Base-by-base conservation (phyloP, 2,797 vertebrate genomes). In the Halcyon badia region DNA sequence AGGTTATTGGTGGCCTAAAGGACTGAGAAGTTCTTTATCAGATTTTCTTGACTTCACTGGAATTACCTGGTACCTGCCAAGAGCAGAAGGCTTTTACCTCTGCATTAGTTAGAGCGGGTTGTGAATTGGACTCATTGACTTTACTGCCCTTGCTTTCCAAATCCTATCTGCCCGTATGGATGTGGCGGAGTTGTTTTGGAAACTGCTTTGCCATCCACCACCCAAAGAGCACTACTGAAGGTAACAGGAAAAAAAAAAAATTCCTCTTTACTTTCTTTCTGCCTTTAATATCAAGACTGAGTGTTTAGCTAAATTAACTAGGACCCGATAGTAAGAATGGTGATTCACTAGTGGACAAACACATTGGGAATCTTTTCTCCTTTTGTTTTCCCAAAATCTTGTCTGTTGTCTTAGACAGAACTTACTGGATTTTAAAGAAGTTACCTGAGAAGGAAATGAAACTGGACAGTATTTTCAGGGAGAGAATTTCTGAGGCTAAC, bases 51-150 rank as follows among this genome's bases (percentile, higher is more conserved):
- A 17, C 51, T 54, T 5, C 16, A 4, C 24, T 76, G 75, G 78
- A 69, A 39, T 84, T 14, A 1, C n/a, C n/a, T 66, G 5, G 28
- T 37, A 3, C 41, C 35, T 73, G 10, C 44, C 35, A 22, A 18
- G 35, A 68, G 68, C 48, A 49, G 26, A 49, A 35, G 48, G 33
- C 26, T 48, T 83, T 52, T 30, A 48, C 37, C 44, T 41, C 2
- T 0, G 6, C 33, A 24, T 7, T 37, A 14, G 18, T 2, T 25
- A 37, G 72, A 62, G 16, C 2, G 1, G 24, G 17, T 31, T 24
- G 26, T 0, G 4, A 28, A 19, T 8, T 39, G 77, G 51, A n/a
- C 28, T 54, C 17, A 8, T 35, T 56, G 11, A 26, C 33, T 13
- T 28, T 75, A 9, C 18, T 61, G 35, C 51, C 52, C 8, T 25